Base-by-base conservation (phyloP, 1,140 invertebrate genomes). In the Anastrepha obliqua region DNA sequence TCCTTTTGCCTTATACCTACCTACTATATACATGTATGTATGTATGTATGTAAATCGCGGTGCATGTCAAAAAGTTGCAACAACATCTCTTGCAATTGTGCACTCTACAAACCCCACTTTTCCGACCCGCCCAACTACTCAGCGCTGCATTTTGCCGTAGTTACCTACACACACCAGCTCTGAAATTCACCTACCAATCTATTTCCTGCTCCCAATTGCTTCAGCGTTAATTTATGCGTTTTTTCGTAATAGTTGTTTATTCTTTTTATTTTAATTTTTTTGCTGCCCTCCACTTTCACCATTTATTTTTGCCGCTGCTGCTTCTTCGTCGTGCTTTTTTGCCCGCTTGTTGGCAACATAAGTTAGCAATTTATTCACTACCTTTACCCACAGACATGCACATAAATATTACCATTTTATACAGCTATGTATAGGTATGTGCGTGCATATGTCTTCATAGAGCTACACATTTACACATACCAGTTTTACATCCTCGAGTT, bases 141-240 rank as follows among this genome's bases (percentile, higher is more conserved):
- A 13, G 11, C 60, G 60, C 11, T 55, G 51, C 51, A 55, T 55
- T 55, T 55, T 8, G 11, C 6, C 11, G 51, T 55, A 55, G 51
- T 55, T 55, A 3, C 51, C 11, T 62, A 58, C 13, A 58, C 13
- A 13, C 55, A 58, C 8, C 60, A 17, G 4, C 17, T 15, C 15
- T 3, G 11, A 55, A 55, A 55, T 6, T 11, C 67, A 74, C 42
- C 65, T 13, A 47, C 39, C 67, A 47, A 74, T 17, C 67, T 62
- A 15, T 74, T 74, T 74, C 44, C 44, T 74, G 13, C 15, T 47
- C 67, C 42, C 67, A 74, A 74, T 74, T n/a, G 39, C 42, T 74
- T 74, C 13, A 42, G 0, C 39, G 67, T 74, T 74, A 74, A 74
- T 74, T 74, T 74, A 74, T 74, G 67, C 42, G 67, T 74, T 74